Evolutionary conservation across 1,140 invertebrate species (phyloP).

Genomic region (Drosophila bocki): DNA sequence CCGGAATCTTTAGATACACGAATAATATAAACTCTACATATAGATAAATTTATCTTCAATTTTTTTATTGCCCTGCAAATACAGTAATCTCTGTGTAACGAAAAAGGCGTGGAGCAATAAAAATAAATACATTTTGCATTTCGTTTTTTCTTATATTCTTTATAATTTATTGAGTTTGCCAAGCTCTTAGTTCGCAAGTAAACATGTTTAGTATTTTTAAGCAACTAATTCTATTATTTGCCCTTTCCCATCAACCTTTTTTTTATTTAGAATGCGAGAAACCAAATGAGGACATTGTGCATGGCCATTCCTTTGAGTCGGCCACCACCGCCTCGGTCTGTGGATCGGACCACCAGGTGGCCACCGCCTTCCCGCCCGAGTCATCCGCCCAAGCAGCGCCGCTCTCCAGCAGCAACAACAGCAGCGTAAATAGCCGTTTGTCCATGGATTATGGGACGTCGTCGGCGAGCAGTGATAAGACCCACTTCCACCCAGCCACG

Average conservation of each 20-base stretch:
- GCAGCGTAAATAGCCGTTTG: constrained; percentile 56
- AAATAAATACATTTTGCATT: constrained; percentile 21
- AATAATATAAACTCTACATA: not conserved
- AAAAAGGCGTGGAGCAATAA: not conserved
- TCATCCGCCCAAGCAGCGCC: constrained; percentile 85
- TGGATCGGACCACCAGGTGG: constrained; percentile 89
- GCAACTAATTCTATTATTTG: constrained; percentile 58
- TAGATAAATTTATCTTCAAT: not conserved
- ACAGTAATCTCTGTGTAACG: constrained; percentile 4
- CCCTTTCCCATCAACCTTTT: not conserved
- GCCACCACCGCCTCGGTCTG: constrained; percentile 86
- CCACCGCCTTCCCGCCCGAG: constrained; percentile 79
- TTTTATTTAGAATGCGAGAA: constrained; percentile 79
- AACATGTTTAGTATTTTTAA: constrained; percentile 34
- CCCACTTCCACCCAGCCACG: constrained; percentile 64
- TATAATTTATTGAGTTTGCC: constrained; percentile 64
- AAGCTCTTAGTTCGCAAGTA: constrained; percentile 57
- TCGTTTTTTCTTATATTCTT: not conserved
- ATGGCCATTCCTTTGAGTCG: constrained; percentile 90
- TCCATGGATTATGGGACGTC: constrained; percentile 67
- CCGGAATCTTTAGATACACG: no score
- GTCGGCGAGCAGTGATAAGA: constrained; percentile 74
- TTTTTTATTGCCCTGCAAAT: not conserved
- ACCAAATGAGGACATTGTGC: constrained; percentile 88
- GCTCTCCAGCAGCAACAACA: constrained; percentile 47